Evolutionary conservation across 2,888 invertebrate genomes (phyloP).

Genomic region (Thumatha senex): DNA sequence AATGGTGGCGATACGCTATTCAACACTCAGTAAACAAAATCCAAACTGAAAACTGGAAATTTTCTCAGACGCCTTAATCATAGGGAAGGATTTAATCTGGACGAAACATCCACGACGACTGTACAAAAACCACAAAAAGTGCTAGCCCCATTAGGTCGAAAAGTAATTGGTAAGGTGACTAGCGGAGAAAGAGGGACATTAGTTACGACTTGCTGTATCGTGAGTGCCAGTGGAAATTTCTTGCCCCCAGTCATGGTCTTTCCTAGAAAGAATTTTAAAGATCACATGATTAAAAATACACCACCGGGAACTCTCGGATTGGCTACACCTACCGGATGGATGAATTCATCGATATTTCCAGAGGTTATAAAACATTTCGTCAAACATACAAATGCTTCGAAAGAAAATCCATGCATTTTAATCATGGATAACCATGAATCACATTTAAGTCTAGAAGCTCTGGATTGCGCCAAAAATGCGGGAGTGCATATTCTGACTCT

Average conservation of each 20-base stretch:
- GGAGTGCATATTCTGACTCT: constrained; percentile 5
- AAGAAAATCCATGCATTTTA: constrained; percentile 21
- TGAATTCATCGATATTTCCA: background rate
- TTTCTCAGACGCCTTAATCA: too few relatives aligned
- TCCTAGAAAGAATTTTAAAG: background rate
- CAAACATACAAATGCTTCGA: constrained; percentile 12
- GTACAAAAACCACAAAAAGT: constrained; percentile 3
- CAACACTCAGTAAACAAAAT: too few relatives aligned
- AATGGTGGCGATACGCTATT: too few relatives aligned
- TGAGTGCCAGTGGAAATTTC: background rate
- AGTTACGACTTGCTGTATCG: background rate
- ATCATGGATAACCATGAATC: constrained; percentile 32
- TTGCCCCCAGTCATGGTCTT: background rate
- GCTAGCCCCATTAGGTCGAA: background rate
- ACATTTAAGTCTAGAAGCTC: constrained; percentile 6
- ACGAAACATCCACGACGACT: constrained; percentile 5
- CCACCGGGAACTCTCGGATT: background rate
- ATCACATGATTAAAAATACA: background rate
- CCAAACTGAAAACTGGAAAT: too few relatives aligned
- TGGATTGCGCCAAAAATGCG: constrained; percentile 7
- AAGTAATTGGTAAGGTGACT: background rate
- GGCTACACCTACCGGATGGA: constrained; percentile 3
- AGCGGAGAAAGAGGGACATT: background rate
- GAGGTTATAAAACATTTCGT: constrained; percentile 22
- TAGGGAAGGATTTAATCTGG: constrained; percentile 3